These are phyloP conservation scores for Lacerta bilineata DNA, from an alignment of 2,797 vertebrate species.

Conservation along the genomic window DNA sequence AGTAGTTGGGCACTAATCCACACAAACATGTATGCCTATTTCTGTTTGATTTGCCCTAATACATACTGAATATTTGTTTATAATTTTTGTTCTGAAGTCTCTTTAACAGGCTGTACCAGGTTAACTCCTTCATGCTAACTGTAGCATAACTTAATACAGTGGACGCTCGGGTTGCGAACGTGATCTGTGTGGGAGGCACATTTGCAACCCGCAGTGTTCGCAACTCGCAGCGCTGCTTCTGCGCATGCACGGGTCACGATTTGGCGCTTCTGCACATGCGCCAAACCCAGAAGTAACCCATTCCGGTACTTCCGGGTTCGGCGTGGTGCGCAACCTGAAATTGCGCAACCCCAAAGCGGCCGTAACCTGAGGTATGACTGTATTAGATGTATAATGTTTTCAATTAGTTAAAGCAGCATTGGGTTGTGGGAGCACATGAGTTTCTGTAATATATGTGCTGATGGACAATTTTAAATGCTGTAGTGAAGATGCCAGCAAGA, in stretches of 20 bases:
- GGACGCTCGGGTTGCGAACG: too few species aligned
- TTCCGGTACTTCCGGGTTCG: too few species aligned
- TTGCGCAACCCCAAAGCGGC: too few species aligned
- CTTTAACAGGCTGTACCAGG: background rate
- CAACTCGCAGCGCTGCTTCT: too few species aligned
- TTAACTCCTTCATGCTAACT: constrained; percentile 25
- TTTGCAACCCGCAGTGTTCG: too few species aligned
- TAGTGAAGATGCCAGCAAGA: constrained; percentile 28
- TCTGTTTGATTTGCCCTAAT: constrained; percentile 32
- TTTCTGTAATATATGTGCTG: background rate
- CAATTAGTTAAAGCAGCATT: background rate
- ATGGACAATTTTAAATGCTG: background rate
- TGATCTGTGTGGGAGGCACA: too few species aligned
- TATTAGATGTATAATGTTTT: background rate
- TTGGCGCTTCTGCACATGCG: too few species aligned
- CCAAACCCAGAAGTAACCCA: too few species aligned
- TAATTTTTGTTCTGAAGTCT: background rate
- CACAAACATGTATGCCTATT: constrained; percentile 26
- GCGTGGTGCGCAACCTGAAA: too few species aligned
- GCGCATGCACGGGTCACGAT: too few species aligned
- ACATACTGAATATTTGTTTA: background rate
- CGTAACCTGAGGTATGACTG: too few species aligned
- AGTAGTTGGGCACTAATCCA: constrained; percentile 25
- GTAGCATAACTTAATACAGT: background rate
- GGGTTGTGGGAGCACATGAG: background rate